Base-by-base conservation (phyloP, 2,797 vertebrate genomes). In the Craterocephalus amniculus region DNA sequence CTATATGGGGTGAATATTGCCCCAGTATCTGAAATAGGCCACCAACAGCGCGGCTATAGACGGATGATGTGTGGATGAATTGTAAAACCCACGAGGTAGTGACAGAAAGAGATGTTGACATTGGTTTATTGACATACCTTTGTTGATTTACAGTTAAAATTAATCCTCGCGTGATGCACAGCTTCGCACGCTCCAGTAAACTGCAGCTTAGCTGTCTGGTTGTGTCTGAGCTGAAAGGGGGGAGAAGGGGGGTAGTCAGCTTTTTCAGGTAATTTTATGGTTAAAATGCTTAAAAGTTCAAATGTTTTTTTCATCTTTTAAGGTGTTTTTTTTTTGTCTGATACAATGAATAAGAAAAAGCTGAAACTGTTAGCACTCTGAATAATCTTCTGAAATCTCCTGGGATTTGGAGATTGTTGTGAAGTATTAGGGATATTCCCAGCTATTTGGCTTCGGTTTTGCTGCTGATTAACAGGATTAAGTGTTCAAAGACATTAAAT, bases 21-120 rank as follows among this genome's bases (percentile, higher is more conserved):
- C 64, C 69, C 58, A 32, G 58, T 70, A 63, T 86, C 72, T 84
- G 83, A 89, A 89, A 80, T 88, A 86, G 87, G 79, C 73, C 83
- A 85, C 63, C 36, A 58, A 71, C 40, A 68, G 62, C 58, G 64
- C 70, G 69, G 63, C 75, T 74, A 67, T 69, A 78, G 72, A 72
- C 71, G 20, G 32, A 66, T 71, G 54, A 59, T 70, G 40, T 76
- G 49, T 58, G 69, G 62, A 43, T 69, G 66, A 63, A 76, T 67
- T 51, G 62, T 74, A 72, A 72, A 71, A 73, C 29, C 6, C 26
- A 35, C 56, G 48, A 26, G 65, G 62, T 43, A 66, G n/a, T 72
- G 69, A 79, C 76, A 76, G 64, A 66, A 40, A 74, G 58, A 70
- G 60, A 83, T 80, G 61, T 70, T 72, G 72, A 78, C 59, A 43